Evolutionary conservation across 1,140 invertebrate genomes (phyloP), one percentile per base, ranked within the genome.

Genomic region (Portunus trituberculatus): DNA sequence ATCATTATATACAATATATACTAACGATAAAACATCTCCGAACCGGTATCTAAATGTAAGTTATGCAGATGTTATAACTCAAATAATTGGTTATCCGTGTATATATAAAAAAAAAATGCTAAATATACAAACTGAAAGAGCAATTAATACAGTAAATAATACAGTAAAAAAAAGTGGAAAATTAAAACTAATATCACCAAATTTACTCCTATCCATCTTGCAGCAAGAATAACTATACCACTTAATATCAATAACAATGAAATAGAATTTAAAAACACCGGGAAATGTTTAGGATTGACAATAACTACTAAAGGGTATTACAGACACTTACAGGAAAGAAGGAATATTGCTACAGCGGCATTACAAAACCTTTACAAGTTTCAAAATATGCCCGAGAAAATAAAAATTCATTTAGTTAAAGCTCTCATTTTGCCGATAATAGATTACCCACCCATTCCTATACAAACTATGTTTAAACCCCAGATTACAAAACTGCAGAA

Each of bases 401-500:
- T n/a, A n/a, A n/a, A n/a, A n/a, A n/a, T n/a, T n/a, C n/a, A n/a
- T n/a, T n/a, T n/a, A n/a, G n/a, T n/a, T n/a, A n/a, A n/a, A n/a
- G n/a, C n/a, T n/a, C n/a, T n/a, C n/a, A n/a, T n/a, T n/a, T n/a
- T n/a, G n/a, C n/a, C n/a, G n/a, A n/a, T n/a, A n/a, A n/a, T n/a
- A n/a, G n/a, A n/a, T n/a, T n/a, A n/a, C n/a, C n/a, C 90, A 8
- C 90, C 90, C 8, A 91, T 91, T 6, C 48, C 39, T 16, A 91
- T n/a, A 52, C 90, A 91, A 4, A 52, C 90, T 25, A 7, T 91
- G 12, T 8, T 46, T n/a, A 91, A 91, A 0, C 59, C 31, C 1
- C 90, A 91, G 20, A 91, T 91, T 8, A 91, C 14, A 8, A 91
- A 52, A 52, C 28, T 31, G 25, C 90, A 91, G 52, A 91, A 29